phyloP scores from a whole-genome alignment of 2,888 invertebrate genomes.

The Bugula neritina region DNA sequence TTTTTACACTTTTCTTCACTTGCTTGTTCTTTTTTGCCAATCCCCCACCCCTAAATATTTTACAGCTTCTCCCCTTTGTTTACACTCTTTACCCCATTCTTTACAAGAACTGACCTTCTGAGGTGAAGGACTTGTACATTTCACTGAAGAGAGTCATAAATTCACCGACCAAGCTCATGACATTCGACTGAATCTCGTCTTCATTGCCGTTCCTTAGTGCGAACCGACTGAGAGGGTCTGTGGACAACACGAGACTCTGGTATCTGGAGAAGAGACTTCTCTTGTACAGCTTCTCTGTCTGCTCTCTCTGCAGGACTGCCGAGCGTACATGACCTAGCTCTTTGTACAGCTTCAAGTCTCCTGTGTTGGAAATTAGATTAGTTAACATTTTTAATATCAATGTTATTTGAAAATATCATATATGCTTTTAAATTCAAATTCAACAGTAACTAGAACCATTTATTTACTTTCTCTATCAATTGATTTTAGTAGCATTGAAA shows the following conservation, averaged over 20 bases:
- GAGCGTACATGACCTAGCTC: not conserved
- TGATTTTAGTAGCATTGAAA: too few species aligned
- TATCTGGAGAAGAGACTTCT: conserved; percentile 5
- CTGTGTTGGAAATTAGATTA: too few species aligned
- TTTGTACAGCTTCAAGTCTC: conserved; percentile 22
- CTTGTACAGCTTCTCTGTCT: conserved; percentile 16
- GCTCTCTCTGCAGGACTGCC: conserved; percentile 10
- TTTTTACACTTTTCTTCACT: not conserved
- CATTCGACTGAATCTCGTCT: conserved; percentile 23
- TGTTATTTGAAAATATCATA: too few species aligned
- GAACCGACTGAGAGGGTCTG: conserved; percentile 14
- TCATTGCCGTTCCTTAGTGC: conserved; percentile 7
- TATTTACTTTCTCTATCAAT: too few species aligned
- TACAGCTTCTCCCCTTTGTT: not conserved
- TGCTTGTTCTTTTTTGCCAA: not conserved
- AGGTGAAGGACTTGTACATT: conserved; percentile 5
- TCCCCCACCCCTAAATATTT: not conserved
- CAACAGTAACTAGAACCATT: too few species aligned
- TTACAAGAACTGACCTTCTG: conserved; percentile 4
- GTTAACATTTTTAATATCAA: too few species aligned
- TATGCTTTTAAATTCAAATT: too few species aligned
- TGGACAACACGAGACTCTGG: not conserved
- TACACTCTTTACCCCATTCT: not conserved
- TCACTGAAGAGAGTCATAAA: not conserved
- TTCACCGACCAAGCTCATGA: conserved; percentile 15